Percentiles rank a stretch among this genome's conserved stretches.
These are phyloP conservation scores for Epizoanthus scotinus DNA, from an alignment of 92 coral and sea anemone genomes.

Conservation along the genomic window DNA sequence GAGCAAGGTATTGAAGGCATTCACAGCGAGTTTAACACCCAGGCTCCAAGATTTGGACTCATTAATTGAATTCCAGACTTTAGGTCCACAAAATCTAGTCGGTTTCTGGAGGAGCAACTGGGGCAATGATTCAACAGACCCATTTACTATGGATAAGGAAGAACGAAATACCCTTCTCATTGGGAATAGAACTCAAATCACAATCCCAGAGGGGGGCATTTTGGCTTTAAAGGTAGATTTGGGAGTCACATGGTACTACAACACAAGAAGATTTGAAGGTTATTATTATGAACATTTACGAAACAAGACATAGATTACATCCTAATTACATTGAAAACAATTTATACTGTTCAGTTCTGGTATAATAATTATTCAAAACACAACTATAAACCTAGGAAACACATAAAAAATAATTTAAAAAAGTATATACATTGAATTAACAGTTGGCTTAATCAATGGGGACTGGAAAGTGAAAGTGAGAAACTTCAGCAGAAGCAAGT, in stretches of 20 bases:
- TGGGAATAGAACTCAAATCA: slow-evolving; percentile 47
- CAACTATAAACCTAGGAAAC: too few relatives aligned
- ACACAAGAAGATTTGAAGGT: slow-evolving; percentile 4
- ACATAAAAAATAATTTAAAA: too few relatives aligned
- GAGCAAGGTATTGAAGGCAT: too few relatives aligned
- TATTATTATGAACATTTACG: not conserved
- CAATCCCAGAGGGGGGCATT: slow-evolving; percentile 39
- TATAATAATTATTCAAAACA: not conserved
- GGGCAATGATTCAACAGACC: slow-evolving; percentile 1
- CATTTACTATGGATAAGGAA: slow-evolving; percentile 28
- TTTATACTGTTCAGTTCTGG: too few relatives aligned
- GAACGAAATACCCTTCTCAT: slow-evolving; percentile 33
- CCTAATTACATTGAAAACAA: too few relatives aligned
- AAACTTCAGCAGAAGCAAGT: slow-evolving; percentile 11
- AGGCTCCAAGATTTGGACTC: too few relatives aligned
- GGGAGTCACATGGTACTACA: slow-evolving; percentile 20
- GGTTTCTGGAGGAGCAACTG: slow-evolving; percentile 35
- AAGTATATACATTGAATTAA: too few relatives aligned
- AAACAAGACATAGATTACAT: too few relatives aligned
- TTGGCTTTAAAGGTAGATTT: slow-evolving; percentile 30
- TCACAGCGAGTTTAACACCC: too few relatives aligned
- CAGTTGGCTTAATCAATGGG: not conserved
- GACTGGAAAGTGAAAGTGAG: slow-evolving; percentile 10
- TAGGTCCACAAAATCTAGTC: too few relatives aligned
- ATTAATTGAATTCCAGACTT: too few relatives aligned